Percentiles rank a stretch among this genome's conserved stretches.
Conservation (phyloP, 2,113 vertebrate genomes). For the Pavo muticus region DNA sequence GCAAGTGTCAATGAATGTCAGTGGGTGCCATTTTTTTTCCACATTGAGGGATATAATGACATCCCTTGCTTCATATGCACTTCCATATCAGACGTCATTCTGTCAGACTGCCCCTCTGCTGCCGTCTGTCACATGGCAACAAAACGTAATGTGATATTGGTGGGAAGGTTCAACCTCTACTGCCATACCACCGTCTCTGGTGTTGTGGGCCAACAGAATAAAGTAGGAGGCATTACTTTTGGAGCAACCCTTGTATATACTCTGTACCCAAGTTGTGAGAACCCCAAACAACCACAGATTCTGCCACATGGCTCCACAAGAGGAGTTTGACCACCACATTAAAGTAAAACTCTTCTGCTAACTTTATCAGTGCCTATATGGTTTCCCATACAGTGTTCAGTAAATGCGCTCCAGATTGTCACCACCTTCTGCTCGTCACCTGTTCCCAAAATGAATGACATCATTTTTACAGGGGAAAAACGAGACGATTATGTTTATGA, state of each 20-base stretch:
- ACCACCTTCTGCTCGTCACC: neutral
- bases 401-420: neutral
- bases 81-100: neutral
- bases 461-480: neutral
- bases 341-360: conserved; percentile 4
- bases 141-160: neutral
- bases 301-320: neutral
- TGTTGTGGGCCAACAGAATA: neutral
- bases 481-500: neutral
- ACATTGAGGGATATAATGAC: neutral
- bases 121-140: neutral
- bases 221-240: neutral
- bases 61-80: neutral
- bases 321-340: neutral
- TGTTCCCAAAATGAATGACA: neutral
- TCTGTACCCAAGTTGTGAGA: neutral
- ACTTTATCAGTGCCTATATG: neutral
- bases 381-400: neutral
- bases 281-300: conserved; percentile 6
- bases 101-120: neutral
- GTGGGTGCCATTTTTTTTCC: neutral
- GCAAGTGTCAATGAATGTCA: neutral
- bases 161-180: neutral
- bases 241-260: neutral
- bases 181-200: neutral